Conservation (phyloP, 2,797 vertebrate species). For the Meriones psammophilus region DNA sequence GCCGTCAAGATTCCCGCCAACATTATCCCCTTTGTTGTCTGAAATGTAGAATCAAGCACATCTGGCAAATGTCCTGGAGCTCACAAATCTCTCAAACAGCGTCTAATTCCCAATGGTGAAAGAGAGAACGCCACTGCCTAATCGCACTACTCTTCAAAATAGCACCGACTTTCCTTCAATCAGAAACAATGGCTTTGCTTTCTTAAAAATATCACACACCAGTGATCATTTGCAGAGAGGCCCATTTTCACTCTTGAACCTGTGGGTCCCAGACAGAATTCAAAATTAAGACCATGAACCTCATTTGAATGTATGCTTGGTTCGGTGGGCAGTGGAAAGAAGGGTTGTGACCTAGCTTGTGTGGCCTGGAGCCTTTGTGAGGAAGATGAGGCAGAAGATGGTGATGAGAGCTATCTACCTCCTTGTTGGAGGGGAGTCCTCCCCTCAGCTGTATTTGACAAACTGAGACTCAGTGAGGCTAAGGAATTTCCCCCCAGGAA, state of each 20-base stretch:
- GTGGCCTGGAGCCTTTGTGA: not conserved
- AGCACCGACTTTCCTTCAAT: conserved; percentile 90
- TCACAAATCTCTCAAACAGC: conserved; percentile 91
- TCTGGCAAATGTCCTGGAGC: conserved; percentile 92
- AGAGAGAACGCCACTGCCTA: conserved; percentile 90
- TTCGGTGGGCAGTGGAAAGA: not conserved
- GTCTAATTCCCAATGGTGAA: conserved; percentile 91
- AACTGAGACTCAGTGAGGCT: not conserved
- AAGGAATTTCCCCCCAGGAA: conserved; percentile 1
- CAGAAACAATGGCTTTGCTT: conserved; percentile 89
- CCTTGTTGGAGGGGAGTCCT: not conserved
- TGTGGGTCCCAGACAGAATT: conserved; percentile 77
- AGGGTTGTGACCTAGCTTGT: not conserved
- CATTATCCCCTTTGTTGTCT: conserved; percentile 92
- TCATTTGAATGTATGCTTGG: not conserved
- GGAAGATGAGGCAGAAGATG: not conserved
- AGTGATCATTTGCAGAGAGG: conserved; percentile 87
- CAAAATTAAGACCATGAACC: conserved; percentile 62
- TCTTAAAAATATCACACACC: conserved; percentile 88
- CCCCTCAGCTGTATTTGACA: not conserved
- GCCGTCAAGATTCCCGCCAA: conserved; percentile 91
- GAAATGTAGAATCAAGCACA: conserved; percentile 91
- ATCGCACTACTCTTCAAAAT: conserved; percentile 89
- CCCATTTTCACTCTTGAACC: conserved; percentile 71
- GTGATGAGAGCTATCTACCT: not conserved